Conservation (phyloP, 2,888 invertebrate species). For the Acanthopleura granulata region DNA sequence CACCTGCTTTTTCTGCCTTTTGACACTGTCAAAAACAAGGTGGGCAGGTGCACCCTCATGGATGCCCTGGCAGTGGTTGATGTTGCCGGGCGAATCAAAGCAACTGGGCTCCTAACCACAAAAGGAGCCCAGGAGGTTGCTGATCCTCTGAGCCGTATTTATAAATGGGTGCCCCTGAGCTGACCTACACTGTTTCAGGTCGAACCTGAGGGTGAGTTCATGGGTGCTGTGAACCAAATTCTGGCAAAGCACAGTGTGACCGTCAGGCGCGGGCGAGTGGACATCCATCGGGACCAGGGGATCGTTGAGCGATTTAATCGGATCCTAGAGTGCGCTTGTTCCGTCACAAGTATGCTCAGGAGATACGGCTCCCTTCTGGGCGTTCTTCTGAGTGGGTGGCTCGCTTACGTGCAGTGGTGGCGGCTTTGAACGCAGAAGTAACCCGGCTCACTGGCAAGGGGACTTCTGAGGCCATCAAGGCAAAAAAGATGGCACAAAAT, state of each 20-base stretch:
- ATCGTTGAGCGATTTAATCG: neutral
- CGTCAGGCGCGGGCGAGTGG: neutral
- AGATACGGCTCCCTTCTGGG: neutral
- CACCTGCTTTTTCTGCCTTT: too few species aligned
- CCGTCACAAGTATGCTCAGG: neutral
- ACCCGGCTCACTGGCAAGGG: neutral
- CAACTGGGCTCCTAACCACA: too few species aligned
- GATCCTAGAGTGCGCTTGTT: neutral
- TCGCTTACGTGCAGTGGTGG: neutral
- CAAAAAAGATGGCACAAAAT: neutral
- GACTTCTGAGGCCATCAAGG: neutral
- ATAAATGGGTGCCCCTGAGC: neutral
- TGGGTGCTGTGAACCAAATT: neutral
- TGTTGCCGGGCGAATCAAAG: too few species aligned
- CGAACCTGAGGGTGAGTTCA: neutral
- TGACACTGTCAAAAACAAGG: too few species aligned
- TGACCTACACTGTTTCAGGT: neutral
- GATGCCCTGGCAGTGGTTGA: too few species aligned
- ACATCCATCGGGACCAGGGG: neutral
- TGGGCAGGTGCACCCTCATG: too few species aligned
- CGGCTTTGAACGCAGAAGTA: neutral
- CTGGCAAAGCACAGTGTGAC: neutral
- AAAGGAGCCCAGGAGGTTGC: too few species aligned
- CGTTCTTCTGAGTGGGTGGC: neutral
- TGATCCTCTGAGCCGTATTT: neutral